Conservation (phyloP, 2,797 vertebrate genomes). For the Tolypeutes matacus region DNA sequence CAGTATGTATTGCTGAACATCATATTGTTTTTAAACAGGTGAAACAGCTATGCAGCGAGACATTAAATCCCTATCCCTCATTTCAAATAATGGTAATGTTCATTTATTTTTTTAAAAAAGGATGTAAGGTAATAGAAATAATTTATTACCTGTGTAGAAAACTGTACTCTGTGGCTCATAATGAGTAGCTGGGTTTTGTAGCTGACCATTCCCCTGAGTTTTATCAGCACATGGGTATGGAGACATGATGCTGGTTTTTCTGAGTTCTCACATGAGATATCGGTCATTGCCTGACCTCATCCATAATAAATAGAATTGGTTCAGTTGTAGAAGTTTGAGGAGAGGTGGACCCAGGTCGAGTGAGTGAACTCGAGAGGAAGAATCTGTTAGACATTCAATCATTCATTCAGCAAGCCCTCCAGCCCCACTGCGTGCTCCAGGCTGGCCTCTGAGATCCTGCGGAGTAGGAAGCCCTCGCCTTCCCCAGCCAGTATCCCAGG, state of each 20-base stretch:
- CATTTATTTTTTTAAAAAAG: not conserved
- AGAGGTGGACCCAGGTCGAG: not conserved
- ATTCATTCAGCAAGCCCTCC: not conserved
- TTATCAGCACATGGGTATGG: not conserved
- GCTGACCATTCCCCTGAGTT: not conserved
- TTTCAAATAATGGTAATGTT: conserved; percentile 51
- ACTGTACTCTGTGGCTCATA: not conserved
- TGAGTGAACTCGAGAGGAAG: not conserved
- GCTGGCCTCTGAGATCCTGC: not conserved
- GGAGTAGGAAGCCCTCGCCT: fast-evolving
- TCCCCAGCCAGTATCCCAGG: not conserved
- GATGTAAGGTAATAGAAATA: not conserved
- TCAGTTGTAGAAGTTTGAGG: not conserved
- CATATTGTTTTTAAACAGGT: conserved; percentile 57
- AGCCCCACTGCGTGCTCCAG: not conserved
- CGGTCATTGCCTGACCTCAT: not conserved
- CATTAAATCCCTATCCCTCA: not conserved
- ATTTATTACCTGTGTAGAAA: not conserved
- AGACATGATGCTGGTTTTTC: not conserved
- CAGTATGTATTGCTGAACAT: not conserved
- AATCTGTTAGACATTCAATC: not conserved
- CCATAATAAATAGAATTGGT: fast-evolving
- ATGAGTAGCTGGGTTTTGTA: not conserved
- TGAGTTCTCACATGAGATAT: fast-evolving
- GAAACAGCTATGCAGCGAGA: not conserved